These are phyloP conservation scores for Crossaster papposus DNA, from an alignment of 53 echinoderm and acorn worm species.

Conservation along the genomic window DNA sequence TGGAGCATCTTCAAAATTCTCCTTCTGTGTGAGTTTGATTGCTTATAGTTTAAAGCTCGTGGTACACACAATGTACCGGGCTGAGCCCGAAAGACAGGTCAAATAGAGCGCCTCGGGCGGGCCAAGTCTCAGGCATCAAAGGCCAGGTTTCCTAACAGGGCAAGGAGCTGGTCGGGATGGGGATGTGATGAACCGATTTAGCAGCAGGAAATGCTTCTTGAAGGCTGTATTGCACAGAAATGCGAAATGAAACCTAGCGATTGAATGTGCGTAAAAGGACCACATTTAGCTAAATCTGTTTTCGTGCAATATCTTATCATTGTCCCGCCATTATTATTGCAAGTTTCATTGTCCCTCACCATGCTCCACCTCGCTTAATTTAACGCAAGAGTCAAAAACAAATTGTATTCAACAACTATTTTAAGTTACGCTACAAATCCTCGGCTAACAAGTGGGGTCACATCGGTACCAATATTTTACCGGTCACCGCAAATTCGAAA, in stretches of 20 bases:
- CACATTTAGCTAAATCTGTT: no score
- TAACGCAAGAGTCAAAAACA: no score
- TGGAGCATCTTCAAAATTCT: not conserved
- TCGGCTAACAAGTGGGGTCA: no score
- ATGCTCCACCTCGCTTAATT: no score
- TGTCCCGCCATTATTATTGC: no score
- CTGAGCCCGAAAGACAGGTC: not conserved
- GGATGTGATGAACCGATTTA: not conserved
- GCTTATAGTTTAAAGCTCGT: not conserved
- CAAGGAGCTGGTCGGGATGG: not conserved
- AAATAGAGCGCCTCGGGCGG: not conserved
- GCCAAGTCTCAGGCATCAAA: not conserved
- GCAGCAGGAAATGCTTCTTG: slow-evolving; percentile 4
- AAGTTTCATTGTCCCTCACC: no score
- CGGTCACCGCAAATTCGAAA: no score
- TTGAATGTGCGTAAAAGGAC: not conserved
- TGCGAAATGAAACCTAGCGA: not conserved
- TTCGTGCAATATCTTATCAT: no score
- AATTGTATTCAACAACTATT: no score
- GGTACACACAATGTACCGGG: not conserved
- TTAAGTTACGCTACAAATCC: no score
- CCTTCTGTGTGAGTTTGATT: slow-evolving; percentile 8
- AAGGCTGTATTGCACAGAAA: not conserved
- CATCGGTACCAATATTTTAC: no score
- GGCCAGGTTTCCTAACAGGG: not conserved